Evolutionary conservation across 2,888 invertebrate species (phyloP).

Genomic region (Exocentrus adspersus): DNA sequence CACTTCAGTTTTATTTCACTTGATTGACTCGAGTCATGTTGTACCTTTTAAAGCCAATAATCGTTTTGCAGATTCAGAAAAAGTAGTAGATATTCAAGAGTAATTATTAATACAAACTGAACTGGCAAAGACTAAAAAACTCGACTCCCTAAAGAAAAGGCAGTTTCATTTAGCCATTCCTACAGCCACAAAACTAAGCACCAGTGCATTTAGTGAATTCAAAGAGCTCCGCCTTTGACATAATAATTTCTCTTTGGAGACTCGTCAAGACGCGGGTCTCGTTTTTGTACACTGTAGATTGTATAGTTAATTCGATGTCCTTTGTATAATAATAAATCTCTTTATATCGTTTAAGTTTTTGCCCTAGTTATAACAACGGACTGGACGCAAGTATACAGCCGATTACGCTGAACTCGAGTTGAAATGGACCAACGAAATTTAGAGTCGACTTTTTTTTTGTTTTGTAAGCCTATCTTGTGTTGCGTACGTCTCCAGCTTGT

Average conservation of each 20-base stretch:
- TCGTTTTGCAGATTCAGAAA: too few species aligned
- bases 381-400: too few species aligned
- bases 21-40: too few species aligned
- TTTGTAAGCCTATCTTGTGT: too few species aligned
- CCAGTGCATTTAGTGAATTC: conserved; percentile 12
- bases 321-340: too few species aligned
- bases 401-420: too few species aligned
- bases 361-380: too few species aligned
- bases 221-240: conserved; percentile 3
- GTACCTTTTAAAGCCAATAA: too few species aligned
- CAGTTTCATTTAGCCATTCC: conserved; percentile 11
- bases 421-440: too few species aligned
- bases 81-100: neutral
- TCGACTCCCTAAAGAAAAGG: conserved; percentile 5
- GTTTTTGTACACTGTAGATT: conserved; percentile 9
- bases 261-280: neutral
- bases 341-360: conserved; percentile 10
- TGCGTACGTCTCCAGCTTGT: too few species aligned
- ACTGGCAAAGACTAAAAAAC: neutral
- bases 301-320: conserved; percentile 12
- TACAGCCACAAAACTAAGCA: neutral
- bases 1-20: too few species aligned
- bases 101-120: neutral
- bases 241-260: conserved; percentile 3
- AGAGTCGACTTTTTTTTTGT: too few species aligned